Percentiles rank a stretch among this genome's conserved stretches.
Evolutionary conservation across 2,888 invertebrate species (phyloP).

Genomic region (Phlogophora meticulosa): DNA sequence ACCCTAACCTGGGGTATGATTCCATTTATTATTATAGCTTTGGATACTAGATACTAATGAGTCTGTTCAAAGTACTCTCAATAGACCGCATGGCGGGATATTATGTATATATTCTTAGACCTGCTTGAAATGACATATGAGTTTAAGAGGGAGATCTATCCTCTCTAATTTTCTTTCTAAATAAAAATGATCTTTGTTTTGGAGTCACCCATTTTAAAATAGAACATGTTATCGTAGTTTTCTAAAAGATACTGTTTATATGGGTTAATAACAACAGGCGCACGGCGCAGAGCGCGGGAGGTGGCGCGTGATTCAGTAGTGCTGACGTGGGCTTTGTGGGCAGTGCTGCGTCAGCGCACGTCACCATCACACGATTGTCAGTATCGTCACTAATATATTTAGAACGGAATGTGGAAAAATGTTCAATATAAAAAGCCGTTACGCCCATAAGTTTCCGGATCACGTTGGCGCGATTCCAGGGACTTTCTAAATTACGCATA

Average conservation of each 20-base stretch:
- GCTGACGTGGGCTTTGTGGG: conserved; percentile 85
- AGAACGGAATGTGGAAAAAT: conserved; percentile 86
- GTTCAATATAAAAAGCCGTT: conserved; percentile 73
- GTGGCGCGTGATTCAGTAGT: conserved; percentile 83
- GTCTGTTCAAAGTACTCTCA: not conserved
- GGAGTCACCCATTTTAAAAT: not conserved
- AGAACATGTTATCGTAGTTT: conserved; percentile 11
- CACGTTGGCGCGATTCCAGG: conserved; percentile 80
- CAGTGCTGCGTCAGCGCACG: conserved; percentile 81
- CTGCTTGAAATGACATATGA: no score
- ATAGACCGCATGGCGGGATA: not conserved
- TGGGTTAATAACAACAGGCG: conserved; percentile 35
- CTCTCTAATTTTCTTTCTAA: not conserved
- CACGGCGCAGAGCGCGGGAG: conserved; percentile 25
- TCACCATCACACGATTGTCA: conserved; percentile 75
- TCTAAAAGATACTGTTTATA: conserved; percentile 18
- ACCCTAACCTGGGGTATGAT: not conserved
- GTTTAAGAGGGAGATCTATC: no score
- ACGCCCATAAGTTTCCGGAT: conserved; percentile 83
- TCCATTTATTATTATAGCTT: not conserved
- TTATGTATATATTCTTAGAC: no score
- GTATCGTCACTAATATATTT: conserved; percentile 86
- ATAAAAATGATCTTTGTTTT: not conserved
- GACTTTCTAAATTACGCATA: conserved; percentile 70
- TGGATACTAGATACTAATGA: not conserved